Evolutionary conservation across 2,113 vertebrate species (phyloP).

Genomic region (Chionomys nivalis): DNA sequence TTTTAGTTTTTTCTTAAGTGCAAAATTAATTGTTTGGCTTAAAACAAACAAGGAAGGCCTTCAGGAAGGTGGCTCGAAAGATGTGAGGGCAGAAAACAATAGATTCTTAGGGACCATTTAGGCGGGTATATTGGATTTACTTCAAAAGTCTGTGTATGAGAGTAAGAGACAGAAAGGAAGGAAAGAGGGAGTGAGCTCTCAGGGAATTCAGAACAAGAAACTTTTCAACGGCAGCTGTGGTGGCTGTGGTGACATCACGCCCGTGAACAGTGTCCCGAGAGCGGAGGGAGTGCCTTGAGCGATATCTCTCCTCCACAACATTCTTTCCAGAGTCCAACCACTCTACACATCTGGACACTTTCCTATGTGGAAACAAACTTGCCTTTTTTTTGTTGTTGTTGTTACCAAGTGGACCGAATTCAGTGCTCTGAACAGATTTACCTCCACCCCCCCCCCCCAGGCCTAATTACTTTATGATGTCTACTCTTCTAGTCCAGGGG

Average conservation of each 20-base stretch:
- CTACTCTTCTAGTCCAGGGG: not conserved
- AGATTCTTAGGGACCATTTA: not conserved
- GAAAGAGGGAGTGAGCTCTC: not conserved
- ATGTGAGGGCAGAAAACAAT: not conserved
- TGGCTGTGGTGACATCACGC: not conserved
- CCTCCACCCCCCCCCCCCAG: not conserved
- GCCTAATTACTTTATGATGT: not conserved
- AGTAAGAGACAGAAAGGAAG: not conserved
- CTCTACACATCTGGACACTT: not conserved
- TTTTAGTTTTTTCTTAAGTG: conserved; percentile 28
- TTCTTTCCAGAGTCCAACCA: not conserved
- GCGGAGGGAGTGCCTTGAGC: not conserved
- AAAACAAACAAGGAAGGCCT: not conserved
- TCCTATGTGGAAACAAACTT: conserved; percentile 11
- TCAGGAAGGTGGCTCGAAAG: not conserved
- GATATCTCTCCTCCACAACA: not conserved
- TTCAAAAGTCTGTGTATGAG: not conserved
- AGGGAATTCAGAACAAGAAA: not conserved
- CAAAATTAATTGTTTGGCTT: not conserved
- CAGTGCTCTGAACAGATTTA: conserved; percentile 42
- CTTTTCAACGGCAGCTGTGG: not conserved
- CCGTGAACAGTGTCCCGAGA: not conserved
- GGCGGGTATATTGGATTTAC: not conserved
- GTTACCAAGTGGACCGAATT: not conserved
- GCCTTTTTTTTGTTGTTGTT: not conserved